Base-by-base conservation (phyloP, 1,140 invertebrate species). In the Ectropis grisescens region DNA sequence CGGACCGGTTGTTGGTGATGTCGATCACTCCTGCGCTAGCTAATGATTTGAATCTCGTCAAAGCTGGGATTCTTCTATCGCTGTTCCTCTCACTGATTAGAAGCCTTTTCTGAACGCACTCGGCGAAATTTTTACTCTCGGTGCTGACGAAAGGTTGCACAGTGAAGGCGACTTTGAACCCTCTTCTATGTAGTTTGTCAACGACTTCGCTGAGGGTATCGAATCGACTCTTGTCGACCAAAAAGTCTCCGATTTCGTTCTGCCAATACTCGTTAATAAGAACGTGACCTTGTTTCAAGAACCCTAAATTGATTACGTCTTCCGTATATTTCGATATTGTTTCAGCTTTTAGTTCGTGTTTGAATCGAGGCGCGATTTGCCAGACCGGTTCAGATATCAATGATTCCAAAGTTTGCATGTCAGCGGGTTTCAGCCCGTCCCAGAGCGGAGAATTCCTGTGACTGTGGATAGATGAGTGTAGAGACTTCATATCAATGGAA, bases 91-190 rank as follows among this genome's bases (percentile, higher is more conserved):
- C 90, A 7, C 88, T 89, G 13, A 93, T 88, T 1, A 94, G 52
- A 13, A 93, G 52, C 39, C 88, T 83, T 27, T 88, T 89, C 22
- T 87, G 78, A 0, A 95, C 91, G 1, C 91, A 89, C 33, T 92
- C 88, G 27, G 88, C 87, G 58, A 95, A 94, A 52, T 92, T 94
- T 1, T 67, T 67, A 33, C 91, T 93, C 46, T 95, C 93, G 0
- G 92, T 94, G 16, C 91, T 92, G 28, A 96, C 91, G 54, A 94
- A 95, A 0, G 93, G 93, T 47, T 94, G 92, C 1, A 95, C 86
- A 0, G 91, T 90, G 44, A 95, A 89, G 0, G 91, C 90, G 12
- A 95, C 90, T 62, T 91, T 88, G 34, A 95, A 96, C 1, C 94
- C 94, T 50, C 93, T 82, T 19, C 93, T 83, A 41, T 92, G 90